phyloP scores from a whole-genome alignment of 1,140 invertebrate species.

The Trypoxylus dichotomus region DNA sequence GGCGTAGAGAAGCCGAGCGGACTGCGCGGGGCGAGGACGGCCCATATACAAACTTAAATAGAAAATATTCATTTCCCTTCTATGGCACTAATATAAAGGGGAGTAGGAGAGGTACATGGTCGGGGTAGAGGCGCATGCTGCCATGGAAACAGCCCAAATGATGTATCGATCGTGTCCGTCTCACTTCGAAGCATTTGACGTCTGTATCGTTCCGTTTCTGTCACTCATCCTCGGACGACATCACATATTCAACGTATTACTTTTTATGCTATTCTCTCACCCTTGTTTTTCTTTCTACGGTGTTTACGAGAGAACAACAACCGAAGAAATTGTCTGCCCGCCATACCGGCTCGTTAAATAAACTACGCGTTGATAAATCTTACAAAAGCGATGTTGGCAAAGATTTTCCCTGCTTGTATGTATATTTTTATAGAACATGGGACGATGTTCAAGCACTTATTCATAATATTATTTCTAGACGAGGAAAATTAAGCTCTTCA shows the following conservation, averaged over 20 bases:
- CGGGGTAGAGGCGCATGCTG: slow-evolving; percentile 50
- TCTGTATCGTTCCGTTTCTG: slow-evolving; percentile 20
- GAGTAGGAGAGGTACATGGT: slow-evolving; percentile 38
- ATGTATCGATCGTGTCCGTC: slow-evolving; percentile 48
- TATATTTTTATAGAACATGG: background rate
- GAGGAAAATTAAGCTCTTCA: no score
- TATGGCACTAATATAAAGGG: slow-evolving; percentile 52
- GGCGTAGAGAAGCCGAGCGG: background rate
- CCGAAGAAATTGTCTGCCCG: slow-evolving; percentile 14
- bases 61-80: slow-evolving; percentile 52
- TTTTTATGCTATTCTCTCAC: slow-evolving; percentile 47
- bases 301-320: slow-evolving; percentile 27
- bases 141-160: slow-evolving; percentile 54
- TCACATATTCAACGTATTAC: slow-evolving; percentile 56
- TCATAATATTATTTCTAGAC: no score
- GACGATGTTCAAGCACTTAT: no score
- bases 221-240: slow-evolving; percentile 39
- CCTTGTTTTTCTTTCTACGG: slow-evolving; percentile 43
- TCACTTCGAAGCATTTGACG: slow-evolving; percentile 37
- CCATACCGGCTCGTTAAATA: slow-evolving; percentile 10
- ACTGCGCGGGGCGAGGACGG: slow-evolving; percentile 6
- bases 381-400: slow-evolving; percentile 33
- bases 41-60: slow-evolving; percentile 44
- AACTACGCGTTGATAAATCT: slow-evolving; percentile 41
- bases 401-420: background rate